Evolutionary conservation across 2,797 vertebrate genomes (phyloP).

Genomic region (Petrocephalus schoutedeni): DNA sequence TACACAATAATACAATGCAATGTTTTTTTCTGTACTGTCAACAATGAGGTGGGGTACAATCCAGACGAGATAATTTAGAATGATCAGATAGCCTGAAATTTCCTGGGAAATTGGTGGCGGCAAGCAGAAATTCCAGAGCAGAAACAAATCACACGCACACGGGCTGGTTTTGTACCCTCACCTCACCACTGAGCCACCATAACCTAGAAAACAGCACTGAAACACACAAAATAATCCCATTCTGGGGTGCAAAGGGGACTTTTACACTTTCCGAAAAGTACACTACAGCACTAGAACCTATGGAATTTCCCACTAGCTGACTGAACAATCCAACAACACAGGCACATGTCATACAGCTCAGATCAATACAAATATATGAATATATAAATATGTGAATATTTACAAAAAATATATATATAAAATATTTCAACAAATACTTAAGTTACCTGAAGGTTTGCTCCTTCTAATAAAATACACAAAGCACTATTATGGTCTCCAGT

Average conservation of each 20-base stretch:
- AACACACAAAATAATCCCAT: background rate
- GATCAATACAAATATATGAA: conserved; percentile 35
- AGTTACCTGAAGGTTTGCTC: conserved; percentile 38
- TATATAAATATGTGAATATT: conserved; percentile 60
- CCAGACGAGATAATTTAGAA: conserved; percentile 3
- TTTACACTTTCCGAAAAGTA: background rate
- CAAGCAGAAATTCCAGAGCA: background rate
- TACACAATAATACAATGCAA: background rate
- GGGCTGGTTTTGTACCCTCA: background rate
- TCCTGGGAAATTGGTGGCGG: background rate
- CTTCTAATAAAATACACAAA: conserved; percentile 31
- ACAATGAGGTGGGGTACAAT: background rate
- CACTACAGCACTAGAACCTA: background rate
- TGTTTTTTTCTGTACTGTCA: background rate
- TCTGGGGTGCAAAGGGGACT: background rate
- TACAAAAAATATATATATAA: conserved; percentile 46
- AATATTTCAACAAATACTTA: conserved; percentile 35
- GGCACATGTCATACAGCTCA: conserved; percentile 20
- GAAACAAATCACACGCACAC: background rate
- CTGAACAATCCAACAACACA: background rate
- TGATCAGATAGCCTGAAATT: background rate
- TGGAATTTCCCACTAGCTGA: background rate
- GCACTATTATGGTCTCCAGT: conserved; percentile 18
- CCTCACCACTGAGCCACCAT: background rate
- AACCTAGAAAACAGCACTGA: background rate